Evolutionary conservation across 2,113 vertebrate genomes (phyloP).

Genomic region (Hemiscyllium ocellatum): DNA sequence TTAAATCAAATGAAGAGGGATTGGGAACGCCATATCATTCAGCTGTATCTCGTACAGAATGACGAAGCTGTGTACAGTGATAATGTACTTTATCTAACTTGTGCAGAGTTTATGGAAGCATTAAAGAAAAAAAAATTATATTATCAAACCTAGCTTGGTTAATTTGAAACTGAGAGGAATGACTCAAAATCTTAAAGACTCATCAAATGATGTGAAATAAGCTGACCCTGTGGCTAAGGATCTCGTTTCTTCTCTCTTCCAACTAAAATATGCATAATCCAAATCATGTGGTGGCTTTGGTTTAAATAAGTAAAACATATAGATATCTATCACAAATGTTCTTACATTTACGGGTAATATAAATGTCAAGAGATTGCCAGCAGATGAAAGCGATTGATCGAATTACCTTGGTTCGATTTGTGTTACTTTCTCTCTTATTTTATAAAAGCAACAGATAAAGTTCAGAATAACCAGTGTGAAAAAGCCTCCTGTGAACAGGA

Average conservation of each 20-base stretch:
- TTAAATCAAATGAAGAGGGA: background rate
- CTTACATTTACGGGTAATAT: background rate
- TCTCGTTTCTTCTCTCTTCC: background rate
- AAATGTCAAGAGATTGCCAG: slow-evolving; percentile 21
- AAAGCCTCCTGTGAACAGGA: background rate
- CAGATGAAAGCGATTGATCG: background rate
- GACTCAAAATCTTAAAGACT: background rate
- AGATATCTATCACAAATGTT: background rate
- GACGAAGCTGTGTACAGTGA: background rate
- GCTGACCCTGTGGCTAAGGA: background rate
- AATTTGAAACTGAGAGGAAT: background rate
- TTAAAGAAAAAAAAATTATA: background rate
- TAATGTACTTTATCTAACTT: background rate
- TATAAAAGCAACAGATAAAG: background rate
- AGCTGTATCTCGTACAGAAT: background rate
- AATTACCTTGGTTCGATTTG: background rate
- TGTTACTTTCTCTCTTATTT: slow-evolving; percentile 8
- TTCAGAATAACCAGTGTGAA: background rate
- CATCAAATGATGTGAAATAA: background rate
- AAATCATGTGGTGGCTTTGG: background rate
- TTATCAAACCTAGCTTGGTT: background rate
- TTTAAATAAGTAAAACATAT: slow-evolving; percentile 9
- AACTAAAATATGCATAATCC: background rate
- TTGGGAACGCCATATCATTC: background rate
- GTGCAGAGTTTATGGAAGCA: background rate